These are phyloP conservation scores for Luscinia megarhynchos DNA, from an alignment of 2,797 vertebrate genomes.

Conservation along the genomic window DNA sequence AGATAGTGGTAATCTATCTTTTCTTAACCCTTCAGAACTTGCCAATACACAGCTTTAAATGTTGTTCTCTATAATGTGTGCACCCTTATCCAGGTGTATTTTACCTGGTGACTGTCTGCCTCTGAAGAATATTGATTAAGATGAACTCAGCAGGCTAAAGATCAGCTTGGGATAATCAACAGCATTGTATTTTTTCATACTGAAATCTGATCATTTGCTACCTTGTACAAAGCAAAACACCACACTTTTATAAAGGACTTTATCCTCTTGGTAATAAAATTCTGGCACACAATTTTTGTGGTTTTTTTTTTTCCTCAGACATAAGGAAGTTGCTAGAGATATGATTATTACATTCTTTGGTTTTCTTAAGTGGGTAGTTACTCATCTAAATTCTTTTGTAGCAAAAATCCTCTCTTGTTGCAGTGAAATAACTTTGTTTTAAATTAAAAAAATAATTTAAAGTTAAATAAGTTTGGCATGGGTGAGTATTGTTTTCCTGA, in stretches of 20 bases:
- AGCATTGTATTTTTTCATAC: not conserved
- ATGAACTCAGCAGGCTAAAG: not conserved
- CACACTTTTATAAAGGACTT: not conserved
- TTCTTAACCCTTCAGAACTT: not conserved
- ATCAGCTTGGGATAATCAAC: not conserved
- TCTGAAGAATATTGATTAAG: not conserved
- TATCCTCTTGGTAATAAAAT: not conserved
- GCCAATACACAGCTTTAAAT: not conserved
- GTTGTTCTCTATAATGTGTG: not conserved
- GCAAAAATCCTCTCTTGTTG: not conserved
- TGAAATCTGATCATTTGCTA: not conserved
- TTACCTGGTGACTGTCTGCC: not conserved
- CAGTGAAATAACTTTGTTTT: not conserved
- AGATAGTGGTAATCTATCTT: not conserved
- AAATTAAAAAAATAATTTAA: not conserved
- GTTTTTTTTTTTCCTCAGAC: not conserved
- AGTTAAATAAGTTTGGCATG: not conserved
- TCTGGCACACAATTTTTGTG: not conserved
- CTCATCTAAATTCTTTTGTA: not conserved
- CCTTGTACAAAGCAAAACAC: not conserved
- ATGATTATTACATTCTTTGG: not conserved
- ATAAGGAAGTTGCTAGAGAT: not conserved
- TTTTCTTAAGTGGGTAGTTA: not conserved
- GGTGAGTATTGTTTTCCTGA: not conserved
- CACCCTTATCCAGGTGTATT: not conserved